phyloP scores from a whole-genome alignment of 2,888 invertebrate genomes.

The Noctua fimbriata region DNA sequence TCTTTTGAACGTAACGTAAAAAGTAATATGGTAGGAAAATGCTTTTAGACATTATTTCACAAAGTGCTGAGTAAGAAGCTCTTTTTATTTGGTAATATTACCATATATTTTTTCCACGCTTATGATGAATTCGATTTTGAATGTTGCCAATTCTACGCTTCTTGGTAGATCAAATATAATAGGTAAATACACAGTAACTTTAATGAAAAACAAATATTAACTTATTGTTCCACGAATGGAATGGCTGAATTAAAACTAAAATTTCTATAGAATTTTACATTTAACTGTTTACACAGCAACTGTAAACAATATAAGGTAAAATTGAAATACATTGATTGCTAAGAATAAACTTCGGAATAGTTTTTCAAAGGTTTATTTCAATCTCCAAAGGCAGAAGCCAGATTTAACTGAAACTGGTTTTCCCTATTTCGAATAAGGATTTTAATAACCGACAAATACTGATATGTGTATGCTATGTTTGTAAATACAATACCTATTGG shows the following conservation, averaged over 20 bases:
- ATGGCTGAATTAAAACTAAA: not conserved
- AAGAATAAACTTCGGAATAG: not conserved
- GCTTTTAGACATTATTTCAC: constrained; percentile 24
- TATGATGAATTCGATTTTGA: not conserved
- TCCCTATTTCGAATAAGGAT: not conserved
- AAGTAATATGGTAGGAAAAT: constrained; percentile 21
- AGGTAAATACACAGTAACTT: not conserved
- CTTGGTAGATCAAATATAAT: not conserved
- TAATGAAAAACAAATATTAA: constrained; percentile 2
- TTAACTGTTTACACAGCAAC: not conserved
- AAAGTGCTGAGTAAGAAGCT: constrained; percentile 14
- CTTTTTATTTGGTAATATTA: constrained; percentile 11
- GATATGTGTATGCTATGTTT: no score
- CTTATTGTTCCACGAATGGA: not conserved
- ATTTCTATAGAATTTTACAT: not conserved
- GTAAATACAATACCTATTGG: no score
- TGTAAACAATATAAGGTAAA: not conserved
- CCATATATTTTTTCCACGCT: not conserved
- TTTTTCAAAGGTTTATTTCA: not conserved
- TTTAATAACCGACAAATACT: not conserved
- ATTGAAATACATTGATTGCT: not conserved
- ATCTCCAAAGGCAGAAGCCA: no score
- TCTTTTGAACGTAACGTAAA: constrained; percentile 24
- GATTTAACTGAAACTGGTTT: not conserved
- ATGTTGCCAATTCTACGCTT: not conserved